These are phyloP conservation scores for Microcebus tavaratra DNA, from an alignment of 2,113 vertebrate species.

Conservation along the genomic window DNA sequence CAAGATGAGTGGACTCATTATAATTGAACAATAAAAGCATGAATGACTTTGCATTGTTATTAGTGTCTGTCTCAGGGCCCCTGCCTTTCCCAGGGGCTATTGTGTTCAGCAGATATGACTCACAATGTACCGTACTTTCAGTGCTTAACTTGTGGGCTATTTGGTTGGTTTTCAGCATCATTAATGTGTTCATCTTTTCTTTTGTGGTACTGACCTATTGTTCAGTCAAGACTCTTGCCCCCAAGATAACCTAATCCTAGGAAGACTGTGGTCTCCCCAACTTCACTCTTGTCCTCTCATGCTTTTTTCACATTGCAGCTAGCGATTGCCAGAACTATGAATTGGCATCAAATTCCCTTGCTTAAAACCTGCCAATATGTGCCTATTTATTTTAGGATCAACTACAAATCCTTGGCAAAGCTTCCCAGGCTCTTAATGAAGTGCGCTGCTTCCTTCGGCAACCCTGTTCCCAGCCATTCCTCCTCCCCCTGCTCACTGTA, in stretches of 20 bases:
- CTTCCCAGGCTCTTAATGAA: background rate
- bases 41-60: slow-evolving; percentile 80
- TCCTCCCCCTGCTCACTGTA: background rate
- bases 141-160: background rate
- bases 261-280: background rate
- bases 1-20: slow-evolving; percentile 75
- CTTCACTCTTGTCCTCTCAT: background rate
- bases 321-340: background rate
- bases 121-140: background rate
- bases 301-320: background rate
- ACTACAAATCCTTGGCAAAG: background rate
- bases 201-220: background rate
- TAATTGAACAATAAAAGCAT: slow-evolving; percentile 77
- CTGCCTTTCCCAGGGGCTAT: slow-evolving; percentile 71
- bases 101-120: slow-evolving; percentile 40
- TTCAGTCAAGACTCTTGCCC: background rate
- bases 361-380: background rate
- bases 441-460: background rate
- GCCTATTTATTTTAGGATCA: slow-evolving; percentile 35
- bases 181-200: background rate
- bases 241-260: background rate
- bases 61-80: slow-evolving; percentile 70
- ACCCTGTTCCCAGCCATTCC: background rate
- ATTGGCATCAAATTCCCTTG: background rate
- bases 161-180: slow-evolving; percentile 35